Base-by-base conservation (phyloP, 2,797 vertebrate species). In the Antennarius maculatus region DNA sequence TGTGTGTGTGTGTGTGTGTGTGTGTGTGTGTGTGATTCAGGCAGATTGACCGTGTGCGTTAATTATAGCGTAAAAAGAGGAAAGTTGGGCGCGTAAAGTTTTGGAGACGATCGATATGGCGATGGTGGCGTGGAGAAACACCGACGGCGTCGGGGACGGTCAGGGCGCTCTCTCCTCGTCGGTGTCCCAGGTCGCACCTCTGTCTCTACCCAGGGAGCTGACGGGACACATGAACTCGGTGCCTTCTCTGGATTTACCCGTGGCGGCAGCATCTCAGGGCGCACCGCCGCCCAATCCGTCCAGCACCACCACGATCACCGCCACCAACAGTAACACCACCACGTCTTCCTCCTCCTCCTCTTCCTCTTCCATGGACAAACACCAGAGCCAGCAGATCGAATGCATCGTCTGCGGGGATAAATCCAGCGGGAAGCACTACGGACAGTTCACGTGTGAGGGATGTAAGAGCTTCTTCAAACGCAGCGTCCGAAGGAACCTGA, bases 391-490 rank as follows among this genome's bases (percentile, higher is more conserved):
- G 85, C 96, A 97, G 86, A 96, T 97, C 77, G 97, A 97, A 86
- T 98, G 97, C 86, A 95, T 96, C 90, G 96, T 98, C 75, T 98
- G 97, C 89, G 96, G 96, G 86, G 97, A 98, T 87, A 98, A 98
- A 79, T 97, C 96, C 69, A 98, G 97, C 89, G 97, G 97, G 78
- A 98, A 98, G 83, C 97, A 98, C 91, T 98, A 98, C 81, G 97
- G 97, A 87, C 97, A 98, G 93, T 97, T 97, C 93, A 97, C 96
- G 9, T 98, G 97, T 76, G 97, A 98, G 70, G 97, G 97, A 88
- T 98, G 97, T 95, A 98, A 98, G 92, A 98, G 97, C 93, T 98
- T 98, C 94, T 98, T 98, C 82, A 98, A 98, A 86, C 93, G 97
- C 83, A 96, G 95, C 91, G 96, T 98, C 71, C 92, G 97, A 79